Base-by-base conservation (phyloP, 2,888 invertebrate genomes). In the Antitype chi region DNA sequence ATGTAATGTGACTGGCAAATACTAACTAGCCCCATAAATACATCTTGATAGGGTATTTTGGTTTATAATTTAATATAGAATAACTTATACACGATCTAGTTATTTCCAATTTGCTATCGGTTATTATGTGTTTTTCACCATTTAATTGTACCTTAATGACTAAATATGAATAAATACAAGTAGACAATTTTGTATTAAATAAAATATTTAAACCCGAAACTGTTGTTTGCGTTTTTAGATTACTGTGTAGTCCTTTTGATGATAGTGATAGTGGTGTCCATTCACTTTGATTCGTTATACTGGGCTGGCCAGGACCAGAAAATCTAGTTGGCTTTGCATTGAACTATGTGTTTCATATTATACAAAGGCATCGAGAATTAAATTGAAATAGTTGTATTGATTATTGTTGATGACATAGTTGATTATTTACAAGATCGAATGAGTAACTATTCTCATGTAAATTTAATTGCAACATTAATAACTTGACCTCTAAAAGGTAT, bases 131-230 rank as follows among this genome's bases (percentile, higher is more conserved):
- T 70, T 47, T 38, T 53, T 38, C 47, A 60, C 62, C 28, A 72
- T 69, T 62, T 59, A 7, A 32, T 52, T 64, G 28, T 20, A 47
- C 28, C 25, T 25, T 53, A 25, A 60, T 15, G 32, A 68, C 32
- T 68, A 13, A 59, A 76, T 78, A n/a, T 53, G 59, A 75, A 85
- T 32, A 53, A 60, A 64, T 59, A 63, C 73, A 52, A 70, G 64
- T 55, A 38, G 38, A 70, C 49, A 49, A 68, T 77, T 85, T 80
- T 80, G 70, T 85, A 85, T 72, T 73, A 57, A 68, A 80, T 72
- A 72, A 84, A 78, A 70, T 70, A 64, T 74, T 71, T 43, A 43
- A 62, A 79, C 57, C 3, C 15, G 25, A 64, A 47, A 23, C 13
- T 38, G 38, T 64, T 68, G 53, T 81, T 72, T 73, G 0, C 25